phyloP scores from a whole-genome alignment of 2,113 vertebrate genomes.

The Bettongia penicillata region DNA sequence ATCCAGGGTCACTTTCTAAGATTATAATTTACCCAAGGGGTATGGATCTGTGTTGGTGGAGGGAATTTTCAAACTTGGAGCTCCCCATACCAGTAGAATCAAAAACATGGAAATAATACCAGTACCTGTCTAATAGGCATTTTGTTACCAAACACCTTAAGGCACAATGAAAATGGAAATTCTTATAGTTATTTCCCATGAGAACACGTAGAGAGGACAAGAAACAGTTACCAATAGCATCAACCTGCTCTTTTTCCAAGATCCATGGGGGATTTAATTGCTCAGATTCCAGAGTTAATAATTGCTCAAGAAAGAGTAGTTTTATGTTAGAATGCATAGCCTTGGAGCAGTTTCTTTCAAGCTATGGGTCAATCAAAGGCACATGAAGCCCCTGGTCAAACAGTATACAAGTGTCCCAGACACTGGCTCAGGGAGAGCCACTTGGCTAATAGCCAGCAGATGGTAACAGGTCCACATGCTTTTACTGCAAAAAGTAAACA shows the following conservation, averaged over 20 bases:
- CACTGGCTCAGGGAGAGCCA: not conserved
- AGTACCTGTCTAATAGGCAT: not conserved
- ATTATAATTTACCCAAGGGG: not conserved
- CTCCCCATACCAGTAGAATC: not conserved
- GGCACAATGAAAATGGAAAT: not conserved
- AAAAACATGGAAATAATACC: not conserved
- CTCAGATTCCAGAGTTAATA: not conserved
- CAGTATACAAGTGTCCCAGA: not conserved
- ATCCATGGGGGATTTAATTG: not conserved
- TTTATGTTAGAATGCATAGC: not conserved
- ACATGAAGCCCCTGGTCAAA: not conserved
- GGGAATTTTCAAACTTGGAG: not conserved
- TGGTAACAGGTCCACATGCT: not conserved
- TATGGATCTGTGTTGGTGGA: not conserved
- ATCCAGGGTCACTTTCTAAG: not conserved
- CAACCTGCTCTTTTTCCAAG: not conserved
- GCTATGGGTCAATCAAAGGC: not conserved
- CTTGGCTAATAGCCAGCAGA: not conserved
- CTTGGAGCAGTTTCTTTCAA: not conserved
- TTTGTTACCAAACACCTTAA: not conserved
- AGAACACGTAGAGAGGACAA: not conserved
- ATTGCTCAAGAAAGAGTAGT: not conserved
- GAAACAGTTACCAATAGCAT: not conserved
- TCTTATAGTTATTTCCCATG: not conserved
- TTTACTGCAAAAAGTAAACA: not conserved